Base-by-base conservation (phyloP, 2,797 vertebrate genomes). In the Thunnus albacares region DNA sequence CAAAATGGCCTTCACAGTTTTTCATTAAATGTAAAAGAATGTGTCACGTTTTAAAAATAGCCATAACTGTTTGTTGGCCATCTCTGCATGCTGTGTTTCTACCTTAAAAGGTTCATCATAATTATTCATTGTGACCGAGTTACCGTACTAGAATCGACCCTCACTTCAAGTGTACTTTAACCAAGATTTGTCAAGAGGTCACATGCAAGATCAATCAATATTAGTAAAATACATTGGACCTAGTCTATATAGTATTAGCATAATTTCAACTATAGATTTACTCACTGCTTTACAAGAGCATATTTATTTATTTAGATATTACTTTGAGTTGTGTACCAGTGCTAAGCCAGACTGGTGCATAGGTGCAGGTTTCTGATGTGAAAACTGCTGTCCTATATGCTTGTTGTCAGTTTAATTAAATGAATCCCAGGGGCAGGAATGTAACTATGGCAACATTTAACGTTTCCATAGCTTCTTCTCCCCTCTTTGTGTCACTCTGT, bases 401-500 rank as follows among this genome's bases (percentile, higher is more conserved):
- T 47, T 68, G 30, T 28, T 56, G 17, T 69, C n/a, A 59, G 22
- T 64, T 9, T 71, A 35, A 51, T 6, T 22, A 12, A 20, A 70
- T 62, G 28, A 59, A 64, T 71, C 30, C 22, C 30, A 22, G 5
- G 6, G 10, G 43, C 53, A 58, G 26, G 15, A 2, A 9, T 11
- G 49, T 84, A 58, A 64, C 43, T 55, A 41, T 53, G 33, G 33
- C 22, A 75, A 51, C 24, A 68, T 67, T 74, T 60, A 71, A 47
- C 55, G 35, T 62, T 35, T 84, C 57, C 77, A 24, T 67, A 45
- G 66, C 61, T 10, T 3, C 41, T 35, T 9, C 43, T 9, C 22
- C 20, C 22, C 8, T 57, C 35, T 79, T 81, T 87, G 41, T 77
- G 70, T 73, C 35, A 7, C 10, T 2, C 51, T 49, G 58, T 67